Evolutionary conservation across 2,888 invertebrate genomes (phyloP), one percentile per base, ranked within the genome.

Genomic region (Chrysina gloriosa): DNA sequence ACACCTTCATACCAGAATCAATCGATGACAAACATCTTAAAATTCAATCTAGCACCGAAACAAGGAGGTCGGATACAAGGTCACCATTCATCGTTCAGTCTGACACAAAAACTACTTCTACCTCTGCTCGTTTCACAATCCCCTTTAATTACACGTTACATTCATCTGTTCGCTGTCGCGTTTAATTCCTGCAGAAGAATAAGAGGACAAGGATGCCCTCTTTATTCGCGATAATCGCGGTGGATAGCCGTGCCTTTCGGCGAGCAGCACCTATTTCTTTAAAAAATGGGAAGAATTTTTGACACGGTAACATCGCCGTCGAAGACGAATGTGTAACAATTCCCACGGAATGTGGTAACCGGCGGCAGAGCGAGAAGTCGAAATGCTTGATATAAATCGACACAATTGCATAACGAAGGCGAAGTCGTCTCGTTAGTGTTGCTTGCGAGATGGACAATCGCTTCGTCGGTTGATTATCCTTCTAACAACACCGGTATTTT

Each of bases 321-420:
- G 45, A 31, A 56, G 56, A 54, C 27, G 34, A 66, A 66, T 66
- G 66, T 66, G 56, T 66, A 66, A 66, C 66, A 66, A 58, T 66
- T 66, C 66, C 58, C 66, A 66, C 66, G 66, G 34, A 47, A 58
- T 66, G 66, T 66, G 34, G 66, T 47, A 66, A 66, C 16, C 36
- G 42, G 39, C 25, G 23, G 39, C 39, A 58, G n/a, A n/a, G n/a
- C n/a, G n/a, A n/a, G n/a, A 58, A 23, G 25, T 39, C 16, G 25
- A 25, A 21, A 31, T 19, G 14, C 23, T 25, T 39, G 39, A 58
- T 58, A 58, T 56, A 56, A 36, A 39, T 23, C 23, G 39, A 42
- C 39, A 25, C 3, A 11, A 16, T 58, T 58, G 27, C 58, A 23
- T 14, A 58, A 58, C 39, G 5, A 23, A 39, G n/a, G n/a, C 31